These are phyloP conservation scores for Erebia epiphron DNA, from an alignment of 2,888 invertebrate species.

Conservation along the genomic window DNA sequence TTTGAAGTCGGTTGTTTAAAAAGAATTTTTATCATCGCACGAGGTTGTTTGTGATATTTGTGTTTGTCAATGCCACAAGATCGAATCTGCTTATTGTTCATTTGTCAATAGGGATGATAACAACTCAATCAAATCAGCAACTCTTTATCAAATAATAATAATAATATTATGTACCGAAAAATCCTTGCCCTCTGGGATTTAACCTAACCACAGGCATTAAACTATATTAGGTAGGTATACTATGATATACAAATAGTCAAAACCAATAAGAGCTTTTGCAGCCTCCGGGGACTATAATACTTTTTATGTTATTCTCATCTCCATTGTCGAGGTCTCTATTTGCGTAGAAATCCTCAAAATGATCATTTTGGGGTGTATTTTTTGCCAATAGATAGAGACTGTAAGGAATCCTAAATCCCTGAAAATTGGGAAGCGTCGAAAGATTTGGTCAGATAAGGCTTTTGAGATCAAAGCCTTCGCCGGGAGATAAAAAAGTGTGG, in stretches of 20 bases:
- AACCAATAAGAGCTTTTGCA: not conserved
- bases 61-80: not conserved
- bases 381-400: not conserved
- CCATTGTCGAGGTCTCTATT: not conserved
- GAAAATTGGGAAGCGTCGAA: slow-evolving; percentile 31
- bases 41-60: not conserved
- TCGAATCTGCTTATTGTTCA: not conserved
- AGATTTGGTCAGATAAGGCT: slow-evolving; percentile 36
- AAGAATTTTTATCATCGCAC: no score
- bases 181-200: no score
- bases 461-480: slow-evolving; percentile 44
- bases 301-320: not conserved
- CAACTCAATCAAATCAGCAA: no score
- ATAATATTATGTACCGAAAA: no score
- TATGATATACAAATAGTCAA: not conserved
- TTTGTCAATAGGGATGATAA: no score
- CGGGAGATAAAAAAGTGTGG: slow-evolving; percentile 48
- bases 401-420: slow-evolving; percentile 26
- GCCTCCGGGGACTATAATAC: not conserved
- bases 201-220: no score
- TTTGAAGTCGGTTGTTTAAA: no score
- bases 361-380: not conserved
- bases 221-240: no score
- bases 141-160: no score
- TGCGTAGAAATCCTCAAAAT: not conserved